phyloP scores from a whole-genome alignment of 2,113 vertebrate species.

The rabbit (Oryctolagus cuniculus) region DNA sequence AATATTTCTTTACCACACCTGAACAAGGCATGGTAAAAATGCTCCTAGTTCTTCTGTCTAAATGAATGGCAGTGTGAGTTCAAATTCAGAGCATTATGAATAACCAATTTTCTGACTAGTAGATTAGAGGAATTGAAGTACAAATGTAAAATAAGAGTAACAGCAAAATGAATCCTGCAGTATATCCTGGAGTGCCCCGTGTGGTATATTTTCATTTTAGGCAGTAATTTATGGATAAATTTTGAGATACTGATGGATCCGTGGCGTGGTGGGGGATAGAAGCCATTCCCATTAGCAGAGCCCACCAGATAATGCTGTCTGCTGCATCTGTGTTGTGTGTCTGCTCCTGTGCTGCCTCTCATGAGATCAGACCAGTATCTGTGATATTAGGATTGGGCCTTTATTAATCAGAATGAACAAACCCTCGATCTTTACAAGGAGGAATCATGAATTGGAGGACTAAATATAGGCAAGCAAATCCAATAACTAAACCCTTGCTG shows the following conservation, averaged over 20 bases:
- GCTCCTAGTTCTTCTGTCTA: constrained; percentile 8
- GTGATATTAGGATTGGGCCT: constrained; percentile 43
- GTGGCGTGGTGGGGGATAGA: not conserved
- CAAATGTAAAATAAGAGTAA: constrained; percentile 43
- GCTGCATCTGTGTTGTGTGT: constrained; percentile 39
- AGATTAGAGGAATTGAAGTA: constrained; percentile 59
- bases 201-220: constrained; percentile 73
- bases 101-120: constrained; percentile 60
- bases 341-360: constrained; percentile 19
- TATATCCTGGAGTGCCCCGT: constrained; percentile 59
- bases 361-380: constrained; percentile 75
- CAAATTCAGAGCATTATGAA: constrained; percentile 49
- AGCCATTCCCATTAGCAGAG: constrained; percentile 57
- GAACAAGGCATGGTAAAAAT: constrained; percentile 59
- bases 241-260: constrained; percentile 68
- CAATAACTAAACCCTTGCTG: constrained; percentile 81
- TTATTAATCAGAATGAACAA: constrained; percentile 82
- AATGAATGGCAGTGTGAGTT: constrained; percentile 70
- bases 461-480: constrained; percentile 80
- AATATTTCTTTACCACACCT: not conserved
- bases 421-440: constrained; percentile 75
- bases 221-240: constrained; percentile 68
- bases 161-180: constrained; percentile 60
- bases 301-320: constrained; percentile 60
- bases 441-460: constrained; percentile 70